Conservation (phyloP, 92 coral and sea anemone genomes). For the Muricea muricata region DNA sequence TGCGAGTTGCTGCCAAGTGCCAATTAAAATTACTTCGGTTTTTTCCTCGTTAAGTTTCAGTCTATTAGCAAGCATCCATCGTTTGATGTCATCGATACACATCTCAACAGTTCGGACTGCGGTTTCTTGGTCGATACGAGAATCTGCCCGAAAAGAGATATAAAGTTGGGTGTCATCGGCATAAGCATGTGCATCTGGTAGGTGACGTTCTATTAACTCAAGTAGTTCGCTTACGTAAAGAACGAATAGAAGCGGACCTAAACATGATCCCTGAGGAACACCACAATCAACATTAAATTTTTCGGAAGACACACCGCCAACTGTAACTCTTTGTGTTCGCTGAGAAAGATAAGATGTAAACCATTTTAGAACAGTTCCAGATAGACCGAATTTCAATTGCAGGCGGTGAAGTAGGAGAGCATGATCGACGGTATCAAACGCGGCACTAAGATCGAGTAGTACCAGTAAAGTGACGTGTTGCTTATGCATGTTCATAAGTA, state of each 20-base stretch:
- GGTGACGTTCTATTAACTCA: slow-evolving; percentile 3
- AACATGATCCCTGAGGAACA: slow-evolving; percentile 16
- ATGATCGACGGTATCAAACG: background rate
- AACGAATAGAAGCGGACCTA: background rate
- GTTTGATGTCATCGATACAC: background rate
- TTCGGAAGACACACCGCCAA: background rate
- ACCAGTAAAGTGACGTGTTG: slow-evolving; percentile 10
- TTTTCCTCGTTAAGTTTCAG: background rate
- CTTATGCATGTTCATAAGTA: slow-evolving; percentile 17
- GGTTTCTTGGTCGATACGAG: background rate
- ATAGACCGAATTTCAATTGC: background rate
- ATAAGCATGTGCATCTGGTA: no score
- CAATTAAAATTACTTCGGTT: no score
- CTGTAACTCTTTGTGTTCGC: slow-evolving; percentile 1
- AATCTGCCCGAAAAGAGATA: no score
- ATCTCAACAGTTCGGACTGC: background rate
- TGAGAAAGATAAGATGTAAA: slow-evolving; percentile 20
- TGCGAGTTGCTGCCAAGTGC: background rate
- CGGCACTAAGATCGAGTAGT: slow-evolving; percentile 4
- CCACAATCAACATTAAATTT: background rate
- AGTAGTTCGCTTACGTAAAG: background rate
- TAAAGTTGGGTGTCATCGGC: no score
- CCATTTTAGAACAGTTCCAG: slow-evolving; percentile 3
- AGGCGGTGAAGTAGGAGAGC: slow-evolving; percentile 1
- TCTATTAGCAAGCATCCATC: background rate